These are phyloP conservation scores for Aurelia sp. DNA, from an alignment of 30 jellyfish, hydroid and myxozoan genomes.

Conservation along the genomic window DNA sequence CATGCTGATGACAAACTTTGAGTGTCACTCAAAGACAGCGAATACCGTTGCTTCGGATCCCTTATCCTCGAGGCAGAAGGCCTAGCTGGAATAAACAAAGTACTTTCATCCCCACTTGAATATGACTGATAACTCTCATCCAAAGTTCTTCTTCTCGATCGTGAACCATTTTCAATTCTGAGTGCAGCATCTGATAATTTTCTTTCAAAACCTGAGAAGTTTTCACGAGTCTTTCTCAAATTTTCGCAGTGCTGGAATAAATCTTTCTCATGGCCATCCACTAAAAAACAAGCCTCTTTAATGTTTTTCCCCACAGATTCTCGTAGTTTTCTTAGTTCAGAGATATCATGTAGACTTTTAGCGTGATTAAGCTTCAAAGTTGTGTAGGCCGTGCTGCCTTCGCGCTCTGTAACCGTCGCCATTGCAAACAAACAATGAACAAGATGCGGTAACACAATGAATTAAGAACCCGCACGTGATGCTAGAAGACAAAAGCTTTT, in stretches of 20 bases:
- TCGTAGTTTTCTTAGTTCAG: slow-evolving; percentile 35
- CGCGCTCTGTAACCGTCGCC: background rate
- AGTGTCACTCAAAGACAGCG: slow-evolving; percentile 13
- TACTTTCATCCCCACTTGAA: slow-evolving; percentile 58
- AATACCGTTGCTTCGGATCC: too few relatives aligned
- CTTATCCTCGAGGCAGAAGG: too few relatives aligned
- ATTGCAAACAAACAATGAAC: too few relatives aligned
- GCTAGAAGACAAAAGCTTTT: too few relatives aligned
- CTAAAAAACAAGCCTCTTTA: slow-evolving; percentile 26
- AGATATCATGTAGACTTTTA: slow-evolving; percentile 44
- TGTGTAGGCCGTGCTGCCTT: background rate
- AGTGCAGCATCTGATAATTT: slow-evolving; percentile 39
- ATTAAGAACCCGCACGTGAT: too few relatives aligned
- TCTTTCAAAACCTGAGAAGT: slow-evolving; percentile 39
- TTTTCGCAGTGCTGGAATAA: slow-evolving; percentile 36
- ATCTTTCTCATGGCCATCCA: slow-evolving; percentile 38
- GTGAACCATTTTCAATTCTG: background rate
- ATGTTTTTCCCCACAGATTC: slow-evolving; percentile 46
- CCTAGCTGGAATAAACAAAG: background rate
- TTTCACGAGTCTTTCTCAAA: slow-evolving; percentile 34
- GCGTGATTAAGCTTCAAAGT: slow-evolving; percentile 36
- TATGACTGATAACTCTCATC: slow-evolving; percentile 23
- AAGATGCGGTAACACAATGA: too few relatives aligned
- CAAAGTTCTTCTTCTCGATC: background rate
- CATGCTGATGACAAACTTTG: slow-evolving; percentile 40